Evolutionary conservation across 2,113 vertebrate genomes (phyloP).

Genomic region (Microtus montanus): DNA sequence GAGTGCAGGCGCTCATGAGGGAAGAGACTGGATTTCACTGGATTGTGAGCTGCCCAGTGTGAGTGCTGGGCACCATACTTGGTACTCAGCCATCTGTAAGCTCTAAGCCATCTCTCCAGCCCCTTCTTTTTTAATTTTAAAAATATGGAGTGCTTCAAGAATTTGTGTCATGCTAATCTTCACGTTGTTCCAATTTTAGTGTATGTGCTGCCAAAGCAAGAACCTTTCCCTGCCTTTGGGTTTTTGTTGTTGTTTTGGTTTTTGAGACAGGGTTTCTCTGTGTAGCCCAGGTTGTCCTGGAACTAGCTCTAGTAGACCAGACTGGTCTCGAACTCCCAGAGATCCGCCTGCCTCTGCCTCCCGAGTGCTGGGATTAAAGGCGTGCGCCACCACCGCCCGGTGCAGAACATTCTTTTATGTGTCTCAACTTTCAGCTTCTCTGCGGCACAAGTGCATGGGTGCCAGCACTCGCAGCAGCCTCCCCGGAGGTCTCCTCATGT

Average conservation of each 20-base stretch:
- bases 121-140: background rate
- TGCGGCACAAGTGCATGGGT: background rate
- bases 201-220: background rate
- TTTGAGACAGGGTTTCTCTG: background rate
- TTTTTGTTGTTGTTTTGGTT: background rate
- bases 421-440: no score
- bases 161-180: background rate
- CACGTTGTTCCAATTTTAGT: background rate
- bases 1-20: background rate
- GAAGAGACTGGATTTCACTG: background rate
- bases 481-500: background rate
- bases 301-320: background rate
- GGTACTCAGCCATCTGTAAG: background rate
- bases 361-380: background rate
- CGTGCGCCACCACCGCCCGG: fast-evolving
- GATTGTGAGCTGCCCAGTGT: background rate
- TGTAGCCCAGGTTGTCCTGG: background rate
- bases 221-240: background rate
- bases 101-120: background rate
- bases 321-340: background rate
- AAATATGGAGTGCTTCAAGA: background rate
- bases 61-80: background rate
- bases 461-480: background rate
- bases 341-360: background rate
- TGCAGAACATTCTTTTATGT: background rate